phyloP scores from a whole-genome alignment of 2,797 vertebrate genomes.

The Syngnathus rostellatus region DNA sequence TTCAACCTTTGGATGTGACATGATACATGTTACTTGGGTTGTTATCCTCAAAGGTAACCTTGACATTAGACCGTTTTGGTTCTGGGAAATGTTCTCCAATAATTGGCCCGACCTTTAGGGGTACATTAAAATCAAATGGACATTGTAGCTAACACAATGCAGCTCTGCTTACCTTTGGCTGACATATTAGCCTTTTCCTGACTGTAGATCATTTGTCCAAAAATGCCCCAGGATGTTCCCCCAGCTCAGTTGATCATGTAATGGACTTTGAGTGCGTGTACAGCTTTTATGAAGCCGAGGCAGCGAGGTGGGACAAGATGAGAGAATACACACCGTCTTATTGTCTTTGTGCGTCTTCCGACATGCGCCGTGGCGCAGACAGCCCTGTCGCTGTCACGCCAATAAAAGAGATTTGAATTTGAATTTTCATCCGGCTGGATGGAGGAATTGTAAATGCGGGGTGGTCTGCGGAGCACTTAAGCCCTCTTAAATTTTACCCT shows the following conservation, averaged over 20 bases:
- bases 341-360: constrained; percentile 51
- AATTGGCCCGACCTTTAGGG: background rate
- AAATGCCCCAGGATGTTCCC: too few relatives aligned
- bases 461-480: constrained; percentile 9
- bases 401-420: constrained; percentile 61
- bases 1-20: background rate
- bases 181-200: too few relatives aligned
- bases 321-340: constrained; percentile 46
- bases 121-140: background rate
- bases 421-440: constrained; percentile 31
- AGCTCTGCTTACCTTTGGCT: too few relatives aligned
- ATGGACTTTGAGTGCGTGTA: constrained; percentile 19
- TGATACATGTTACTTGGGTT: background rate
- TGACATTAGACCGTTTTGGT: background rate
- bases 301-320: constrained; percentile 14
- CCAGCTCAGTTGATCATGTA: too few relatives aligned
- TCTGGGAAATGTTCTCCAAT: background rate
- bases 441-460: background rate
- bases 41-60: background rate
- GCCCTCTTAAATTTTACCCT: background rate
- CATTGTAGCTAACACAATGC: too few relatives aligned
- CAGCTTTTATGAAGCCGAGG: constrained; percentile 25
- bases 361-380: constrained; percentile 44
- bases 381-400: constrained; percentile 33
- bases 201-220: too few relatives aligned